Base-by-base conservation (phyloP, 2,113 vertebrate genomes). In the Lampris megalopsis region DNA sequence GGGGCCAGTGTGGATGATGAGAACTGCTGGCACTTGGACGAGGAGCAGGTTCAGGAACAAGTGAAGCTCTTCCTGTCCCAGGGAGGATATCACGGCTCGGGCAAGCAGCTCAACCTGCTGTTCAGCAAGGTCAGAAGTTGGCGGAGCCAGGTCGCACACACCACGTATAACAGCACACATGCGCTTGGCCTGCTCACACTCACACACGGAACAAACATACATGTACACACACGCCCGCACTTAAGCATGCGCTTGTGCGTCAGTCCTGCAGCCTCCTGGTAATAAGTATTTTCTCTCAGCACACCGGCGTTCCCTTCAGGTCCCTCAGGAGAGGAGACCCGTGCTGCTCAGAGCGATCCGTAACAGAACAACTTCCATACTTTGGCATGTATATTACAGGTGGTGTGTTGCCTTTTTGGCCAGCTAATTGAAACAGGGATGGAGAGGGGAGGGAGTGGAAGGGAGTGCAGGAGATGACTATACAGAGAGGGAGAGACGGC, bases 1-100 rank as follows among this genome's bases (percentile, higher is more conserved):
- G 97, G 97, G 85, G 98, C 97, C 93, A 99, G 97, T 63, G 96
- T 98, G 90, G 98, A 99, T 59, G 98, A 99, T 70, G 98, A 99
- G 92, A 99, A 99, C 86, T 99, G 98, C 93, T 99, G 98, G 98
- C 98, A 99, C 93, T 92, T 99, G 91, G 98, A 99, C 76, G 98
- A 99, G 91, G 98, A 99, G 86, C 98, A 99, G 90, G 98, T 99
- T 85, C 97, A 98, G 94, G 97, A 99, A 92, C 98, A 99, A 91
- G 98, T 99, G 88, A 99, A 98, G 91, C 95, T 99, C 75, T 99
- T 99, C 91, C 96, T 99, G 50, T 98, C 97, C 70, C 98, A 99
- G 91, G 96, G 97, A 6, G 97, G 97, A 81, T 99, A 99, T 94
- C 97, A 99, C 58, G 97, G 98, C 94, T 98, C 98, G 82, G 97